phyloP scores from a whole-genome alignment of 2,888 invertebrate genomes.

The Dorcus hopei region DNA sequence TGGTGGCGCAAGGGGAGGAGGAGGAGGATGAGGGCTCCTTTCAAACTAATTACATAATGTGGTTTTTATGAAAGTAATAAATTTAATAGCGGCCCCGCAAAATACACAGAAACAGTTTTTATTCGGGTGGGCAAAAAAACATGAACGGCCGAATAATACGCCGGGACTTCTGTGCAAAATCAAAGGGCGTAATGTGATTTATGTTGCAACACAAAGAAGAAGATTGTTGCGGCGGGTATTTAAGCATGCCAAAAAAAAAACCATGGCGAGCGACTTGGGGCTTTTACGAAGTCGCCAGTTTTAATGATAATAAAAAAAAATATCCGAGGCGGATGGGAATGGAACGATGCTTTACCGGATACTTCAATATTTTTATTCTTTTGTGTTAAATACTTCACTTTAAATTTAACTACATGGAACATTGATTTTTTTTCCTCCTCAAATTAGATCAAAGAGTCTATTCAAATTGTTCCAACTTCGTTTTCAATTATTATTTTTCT shows the following conservation, averaged over 20 bases:
- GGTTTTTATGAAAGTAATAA: slow-evolving; percentile 6
- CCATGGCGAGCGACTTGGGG: not conserved
- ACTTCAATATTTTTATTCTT: too few species aligned
- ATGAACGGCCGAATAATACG: not conserved
- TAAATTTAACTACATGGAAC: too few species aligned
- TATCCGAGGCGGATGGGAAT: not conserved
- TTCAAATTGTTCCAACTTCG: too few species aligned
- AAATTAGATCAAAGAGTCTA: too few species aligned
- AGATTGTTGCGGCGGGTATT: not conserved
- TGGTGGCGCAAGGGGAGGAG: too few species aligned
- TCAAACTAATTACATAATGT: slow-evolving; percentile 7
- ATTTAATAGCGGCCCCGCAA: slow-evolving; percentile 3
- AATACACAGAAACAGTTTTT: not conserved
- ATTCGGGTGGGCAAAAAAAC: not conserved
- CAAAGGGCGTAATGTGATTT: not conserved
- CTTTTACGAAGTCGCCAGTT: not conserved
- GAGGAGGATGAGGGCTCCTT: not conserved
- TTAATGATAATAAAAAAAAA: not conserved
- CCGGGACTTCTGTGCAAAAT: not conserved
- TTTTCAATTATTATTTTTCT: too few species aligned
- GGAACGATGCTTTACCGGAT: not conserved
- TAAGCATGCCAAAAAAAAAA: not conserved
- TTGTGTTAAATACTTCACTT: too few species aligned
- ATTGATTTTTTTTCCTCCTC: too few species aligned
- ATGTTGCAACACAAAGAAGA: not conserved